Evolutionary conservation across 2,797 vertebrate species (phyloP).

Genomic region (Ctenopoma kingsleyae): DNA sequence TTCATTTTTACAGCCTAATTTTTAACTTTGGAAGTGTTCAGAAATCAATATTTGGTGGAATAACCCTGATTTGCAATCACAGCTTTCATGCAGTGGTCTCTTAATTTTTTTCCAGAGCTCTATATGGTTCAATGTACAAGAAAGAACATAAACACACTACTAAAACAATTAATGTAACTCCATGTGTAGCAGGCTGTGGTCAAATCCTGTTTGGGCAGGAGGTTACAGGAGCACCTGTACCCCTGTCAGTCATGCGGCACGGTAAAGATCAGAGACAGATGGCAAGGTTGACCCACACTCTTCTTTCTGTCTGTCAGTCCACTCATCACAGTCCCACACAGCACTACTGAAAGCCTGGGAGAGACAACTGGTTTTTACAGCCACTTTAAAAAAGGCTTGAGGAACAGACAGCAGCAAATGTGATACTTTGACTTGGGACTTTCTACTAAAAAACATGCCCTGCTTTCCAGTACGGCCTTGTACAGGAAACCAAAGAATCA

Average conservation of each 20-base stretch:
- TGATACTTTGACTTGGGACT: slow-evolving; percentile 21
- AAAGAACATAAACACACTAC: slow-evolving; percentile 38
- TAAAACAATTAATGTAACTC: slow-evolving; percentile 46
- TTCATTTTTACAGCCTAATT: too few relatives aligned
- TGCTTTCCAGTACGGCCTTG: background rate
- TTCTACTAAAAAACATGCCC: slow-evolving; percentile 12
- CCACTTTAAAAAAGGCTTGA: slow-evolving; percentile 47
- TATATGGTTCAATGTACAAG: slow-evolving; percentile 45
- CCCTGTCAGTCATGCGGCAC: slow-evolving; percentile 64
- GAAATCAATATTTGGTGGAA: too few relatives aligned
- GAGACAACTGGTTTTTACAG: slow-evolving; percentile 69
- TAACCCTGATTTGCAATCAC: too few relatives aligned
- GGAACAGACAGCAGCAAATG: slow-evolving; percentile 61
- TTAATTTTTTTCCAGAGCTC: background rate
- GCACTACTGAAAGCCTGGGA: slow-evolving; percentile 42
- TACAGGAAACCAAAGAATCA: background rate
- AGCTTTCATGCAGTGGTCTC: too few relatives aligned
- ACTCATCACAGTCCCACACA: slow-evolving; percentile 41
- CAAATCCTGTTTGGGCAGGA: slow-evolving; percentile 45
- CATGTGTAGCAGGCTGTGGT: slow-evolving; percentile 40
- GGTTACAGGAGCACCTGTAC: slow-evolving; percentile 49
- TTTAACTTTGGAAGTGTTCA: too few relatives aligned
- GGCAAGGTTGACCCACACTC: slow-evolving; percentile 62
- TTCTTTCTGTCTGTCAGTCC: slow-evolving; percentile 62
- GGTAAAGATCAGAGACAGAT: slow-evolving; percentile 72